Conservation (phyloP, 2,888 invertebrate genomes). For the Meteorus colon region DNA sequence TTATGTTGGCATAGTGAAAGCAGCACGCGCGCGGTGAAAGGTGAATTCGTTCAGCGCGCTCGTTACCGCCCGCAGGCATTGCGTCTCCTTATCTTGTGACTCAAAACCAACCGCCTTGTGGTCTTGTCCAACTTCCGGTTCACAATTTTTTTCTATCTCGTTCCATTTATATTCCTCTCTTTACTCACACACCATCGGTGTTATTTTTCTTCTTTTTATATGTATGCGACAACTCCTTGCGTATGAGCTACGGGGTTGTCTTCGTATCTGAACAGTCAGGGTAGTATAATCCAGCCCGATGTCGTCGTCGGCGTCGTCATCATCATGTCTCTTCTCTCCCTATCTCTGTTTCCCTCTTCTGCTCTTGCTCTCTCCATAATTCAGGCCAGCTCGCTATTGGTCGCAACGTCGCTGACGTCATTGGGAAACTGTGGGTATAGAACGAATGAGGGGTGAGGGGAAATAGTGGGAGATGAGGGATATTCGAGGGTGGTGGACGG, state of each 20-base stretch:
- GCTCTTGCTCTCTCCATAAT: slow-evolving; percentile 63
- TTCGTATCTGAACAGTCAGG: slow-evolving; percentile 52
- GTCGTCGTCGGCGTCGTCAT: slow-evolving; percentile 43
- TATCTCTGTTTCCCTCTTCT: slow-evolving; percentile 39
- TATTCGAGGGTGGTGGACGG: slow-evolving; percentile 42
- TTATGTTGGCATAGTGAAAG: slow-evolving; percentile 31
- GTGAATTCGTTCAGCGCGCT: slow-evolving; percentile 19
- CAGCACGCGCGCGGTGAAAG: slow-evolving; percentile 36
- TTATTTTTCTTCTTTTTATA: slow-evolving; percentile 35
- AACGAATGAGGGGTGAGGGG: slow-evolving; percentile 49
- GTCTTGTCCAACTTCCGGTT: slow-evolving; percentile 39
- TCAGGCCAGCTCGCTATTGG: slow-evolving; percentile 65
- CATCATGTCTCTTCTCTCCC: slow-evolving; percentile 44
- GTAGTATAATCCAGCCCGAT: slow-evolving; percentile 63
- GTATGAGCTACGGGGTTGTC: slow-evolving; percentile 42
- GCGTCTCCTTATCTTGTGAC: slow-evolving; percentile 27
- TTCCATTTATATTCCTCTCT: slow-evolving; percentile 23
- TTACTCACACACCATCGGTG: slow-evolving; percentile 20
- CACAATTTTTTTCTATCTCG: slow-evolving; percentile 34
- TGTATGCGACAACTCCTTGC: slow-evolving; percentile 35
- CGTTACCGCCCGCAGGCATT: slow-evolving; percentile 4
- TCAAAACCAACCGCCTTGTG: slow-evolving; percentile 10
- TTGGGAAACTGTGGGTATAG: slow-evolving; percentile 64
- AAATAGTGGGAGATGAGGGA: slow-evolving; percentile 35
- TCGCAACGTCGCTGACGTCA: slow-evolving; percentile 66